A percentile compares a stretch with the other conserved stretches of the same genome.
These are phyloP conservation scores for Fregetta grallaria DNA, from an alignment of 2,113 vertebrate genomes.

Conservation along the genomic window DNA sequence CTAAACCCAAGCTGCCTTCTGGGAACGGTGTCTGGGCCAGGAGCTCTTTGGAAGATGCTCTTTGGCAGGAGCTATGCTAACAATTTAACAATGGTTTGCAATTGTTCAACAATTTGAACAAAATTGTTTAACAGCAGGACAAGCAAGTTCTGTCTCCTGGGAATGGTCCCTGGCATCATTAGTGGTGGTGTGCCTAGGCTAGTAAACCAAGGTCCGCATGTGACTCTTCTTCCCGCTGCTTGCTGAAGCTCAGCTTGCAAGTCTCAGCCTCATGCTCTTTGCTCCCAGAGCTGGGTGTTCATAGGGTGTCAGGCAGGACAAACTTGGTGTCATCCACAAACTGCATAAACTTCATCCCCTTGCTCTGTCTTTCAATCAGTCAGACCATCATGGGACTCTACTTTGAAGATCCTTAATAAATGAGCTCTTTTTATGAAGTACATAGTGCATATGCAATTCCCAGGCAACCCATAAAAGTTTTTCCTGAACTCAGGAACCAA, in stretches of 20 bases:
- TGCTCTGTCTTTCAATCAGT: not conserved
- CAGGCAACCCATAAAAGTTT: not conserved
- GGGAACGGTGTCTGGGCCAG: not conserved
- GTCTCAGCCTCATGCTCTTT: not conserved
- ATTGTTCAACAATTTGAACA: not conserved
- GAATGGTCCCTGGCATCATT: not conserved
- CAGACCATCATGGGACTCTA: not conserved
- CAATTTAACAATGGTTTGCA: not conserved
- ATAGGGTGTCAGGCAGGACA: not conserved
- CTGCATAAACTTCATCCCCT: not conserved
- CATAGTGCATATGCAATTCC: not conserved
- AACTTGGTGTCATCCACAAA: not conserved
- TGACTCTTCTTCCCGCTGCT: not conserved
- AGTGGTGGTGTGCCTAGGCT: not conserved
- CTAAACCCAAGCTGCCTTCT: not conserved
- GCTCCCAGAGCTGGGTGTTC: not conserved
- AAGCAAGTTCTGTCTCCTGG: not conserved
- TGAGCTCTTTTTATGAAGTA: not conserved
- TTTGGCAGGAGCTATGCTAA: not conserved
- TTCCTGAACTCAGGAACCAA: not conserved
- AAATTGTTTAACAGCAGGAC: not conserved
- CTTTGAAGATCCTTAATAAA: not conserved
- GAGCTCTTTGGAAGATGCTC: not conserved
- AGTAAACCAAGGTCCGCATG: not conserved
- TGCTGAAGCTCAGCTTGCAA: not conserved